Evolutionary conservation across 1,140 invertebrate genomes (phyloP).

Genomic region (Aphelenchoides fujianensis): DNA sequence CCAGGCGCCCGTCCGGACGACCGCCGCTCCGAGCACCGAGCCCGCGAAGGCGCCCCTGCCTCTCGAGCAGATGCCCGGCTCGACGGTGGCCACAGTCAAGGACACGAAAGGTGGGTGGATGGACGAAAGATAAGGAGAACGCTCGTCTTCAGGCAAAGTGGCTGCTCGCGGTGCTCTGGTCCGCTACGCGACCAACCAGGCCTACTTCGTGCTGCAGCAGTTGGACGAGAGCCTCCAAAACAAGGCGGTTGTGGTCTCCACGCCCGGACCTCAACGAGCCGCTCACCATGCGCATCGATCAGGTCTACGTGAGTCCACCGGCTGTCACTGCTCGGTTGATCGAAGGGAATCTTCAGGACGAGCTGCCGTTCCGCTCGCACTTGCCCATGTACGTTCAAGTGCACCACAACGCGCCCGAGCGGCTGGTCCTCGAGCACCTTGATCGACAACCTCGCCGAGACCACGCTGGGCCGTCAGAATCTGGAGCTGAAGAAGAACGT

Average conservation of each 20-base stretch:
- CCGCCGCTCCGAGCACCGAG: not conserved
- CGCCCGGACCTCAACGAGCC: slow-evolving; percentile 34
- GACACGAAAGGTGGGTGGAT: slow-evolving; percentile 36
- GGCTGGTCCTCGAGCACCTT: slow-evolving; percentile 54
- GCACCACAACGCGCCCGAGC: slow-evolving; percentile 51
- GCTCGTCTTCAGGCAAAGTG: slow-evolving; percentile 41
- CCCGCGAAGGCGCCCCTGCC: slow-evolving; percentile 44
- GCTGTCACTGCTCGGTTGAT: not conserved
- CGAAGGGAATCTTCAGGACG: slow-evolving; percentile 37
- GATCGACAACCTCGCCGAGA: slow-evolving; percentile 54
- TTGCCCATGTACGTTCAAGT: slow-evolving; percentile 58
- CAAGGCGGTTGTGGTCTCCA: slow-evolving; percentile 42
- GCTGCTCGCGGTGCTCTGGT: slow-evolving; percentile 42
- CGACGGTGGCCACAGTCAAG: slow-evolving; percentile 35
- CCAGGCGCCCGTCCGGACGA: not conserved
- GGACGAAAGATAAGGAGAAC: too few species aligned
- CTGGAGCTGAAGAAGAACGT: slow-evolving; percentile 60
- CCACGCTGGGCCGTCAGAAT: slow-evolving; percentile 50
- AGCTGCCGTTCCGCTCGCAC: slow-evolving; percentile 41
- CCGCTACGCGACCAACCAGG: slow-evolving; percentile 46
- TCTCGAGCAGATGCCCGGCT: slow-evolving; percentile 39
- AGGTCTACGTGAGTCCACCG: slow-evolving; percentile 28
- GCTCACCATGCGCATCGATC: slow-evolving; percentile 40
- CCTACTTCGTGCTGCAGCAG: slow-evolving; percentile 50
- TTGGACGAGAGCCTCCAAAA: slow-evolving; percentile 31